Conservation (phyloP, 2,113 vertebrate species). For the Chaenocephalus aceratus region DNA sequence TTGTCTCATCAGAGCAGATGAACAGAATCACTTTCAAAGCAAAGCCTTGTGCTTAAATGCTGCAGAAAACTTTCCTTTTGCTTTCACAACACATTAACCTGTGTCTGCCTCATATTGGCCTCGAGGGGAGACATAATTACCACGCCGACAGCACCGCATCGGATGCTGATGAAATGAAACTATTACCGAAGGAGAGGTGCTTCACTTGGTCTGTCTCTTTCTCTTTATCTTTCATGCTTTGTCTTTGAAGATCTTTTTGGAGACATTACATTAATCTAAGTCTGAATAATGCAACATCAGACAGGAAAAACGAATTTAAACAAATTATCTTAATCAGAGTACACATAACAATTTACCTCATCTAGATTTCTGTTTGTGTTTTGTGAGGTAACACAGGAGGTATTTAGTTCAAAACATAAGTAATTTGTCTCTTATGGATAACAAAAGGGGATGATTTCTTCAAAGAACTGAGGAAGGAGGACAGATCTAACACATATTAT, state of each 20-base stretch:
- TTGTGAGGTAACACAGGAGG: not conserved
- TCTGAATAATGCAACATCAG: constrained; percentile 13
- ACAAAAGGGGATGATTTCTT: not conserved
- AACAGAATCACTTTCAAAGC: constrained; percentile 40
- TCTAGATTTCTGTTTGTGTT: not conserved
- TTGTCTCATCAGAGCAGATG: constrained; percentile 43
- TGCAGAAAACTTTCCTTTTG: constrained; percentile 50
- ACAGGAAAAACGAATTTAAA: constrained; percentile 1
- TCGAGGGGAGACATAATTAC: constrained; percentile 69
- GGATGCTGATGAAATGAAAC: constrained; percentile 64
- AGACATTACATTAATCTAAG: not conserved
- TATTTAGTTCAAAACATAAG: not conserved
- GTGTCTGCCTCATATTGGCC: constrained; percentile 55
- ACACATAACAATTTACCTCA: not conserved
- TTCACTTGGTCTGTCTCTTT: constrained; percentile 24
- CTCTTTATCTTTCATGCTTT: constrained; percentile 13
- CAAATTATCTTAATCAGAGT: constrained; percentile 4
- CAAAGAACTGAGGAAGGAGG: not conserved
- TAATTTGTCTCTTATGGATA: not conserved
- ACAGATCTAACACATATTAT: not conserved
- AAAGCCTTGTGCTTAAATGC: constrained; percentile 20
- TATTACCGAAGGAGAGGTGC: constrained; percentile 24
- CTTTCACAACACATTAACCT: constrained; percentile 69
- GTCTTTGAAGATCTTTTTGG: constrained; percentile 13
- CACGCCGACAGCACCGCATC: constrained; percentile 26